Conservation (phyloP, 2,797 vertebrate genomes). For the Pteronotus mesoamericanus region DNA sequence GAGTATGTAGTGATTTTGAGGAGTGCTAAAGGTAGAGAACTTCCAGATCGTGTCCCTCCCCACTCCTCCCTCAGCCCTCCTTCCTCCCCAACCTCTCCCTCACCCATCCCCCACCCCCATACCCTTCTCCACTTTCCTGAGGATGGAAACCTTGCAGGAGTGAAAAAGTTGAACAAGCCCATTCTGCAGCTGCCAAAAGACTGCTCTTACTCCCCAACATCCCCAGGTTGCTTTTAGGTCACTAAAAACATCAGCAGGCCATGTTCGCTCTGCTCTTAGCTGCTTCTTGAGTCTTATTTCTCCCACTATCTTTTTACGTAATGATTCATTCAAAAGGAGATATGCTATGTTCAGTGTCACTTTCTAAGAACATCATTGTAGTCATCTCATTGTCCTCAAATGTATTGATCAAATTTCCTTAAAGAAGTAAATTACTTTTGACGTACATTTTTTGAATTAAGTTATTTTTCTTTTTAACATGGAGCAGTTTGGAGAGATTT, state of each 20-base stretch:
- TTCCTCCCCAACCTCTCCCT: too few relatives aligned
- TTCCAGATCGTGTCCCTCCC: background rate
- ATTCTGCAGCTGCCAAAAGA: background rate
- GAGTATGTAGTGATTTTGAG: background rate
- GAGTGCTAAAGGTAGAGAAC: background rate
- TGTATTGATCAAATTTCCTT: background rate
- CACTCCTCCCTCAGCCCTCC: too few relatives aligned
- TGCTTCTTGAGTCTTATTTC: background rate
- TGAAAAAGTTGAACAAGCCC: background rate
- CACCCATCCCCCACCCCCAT: too few relatives aligned
- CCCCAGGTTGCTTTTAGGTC: background rate
- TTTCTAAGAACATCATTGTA: background rate
- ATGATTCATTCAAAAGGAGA: background rate
- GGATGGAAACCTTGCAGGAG: background rate
- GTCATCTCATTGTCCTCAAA: background rate
- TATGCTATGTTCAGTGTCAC: background rate
- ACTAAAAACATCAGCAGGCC: background rate
- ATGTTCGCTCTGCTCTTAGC: background rate
- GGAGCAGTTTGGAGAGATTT: background rate
- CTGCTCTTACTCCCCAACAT: background rate
- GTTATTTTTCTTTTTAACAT: background rate
- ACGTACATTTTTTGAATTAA: background rate
- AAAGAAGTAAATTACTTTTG: conserved; percentile 11
- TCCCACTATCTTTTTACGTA: background rate
- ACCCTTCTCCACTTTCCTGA: too few relatives aligned